Evolutionary conservation across 2,888 invertebrate species (phyloP), one percentile per base, ranked within the genome.

Genomic region (Ditylenchus weischeri): DNA sequence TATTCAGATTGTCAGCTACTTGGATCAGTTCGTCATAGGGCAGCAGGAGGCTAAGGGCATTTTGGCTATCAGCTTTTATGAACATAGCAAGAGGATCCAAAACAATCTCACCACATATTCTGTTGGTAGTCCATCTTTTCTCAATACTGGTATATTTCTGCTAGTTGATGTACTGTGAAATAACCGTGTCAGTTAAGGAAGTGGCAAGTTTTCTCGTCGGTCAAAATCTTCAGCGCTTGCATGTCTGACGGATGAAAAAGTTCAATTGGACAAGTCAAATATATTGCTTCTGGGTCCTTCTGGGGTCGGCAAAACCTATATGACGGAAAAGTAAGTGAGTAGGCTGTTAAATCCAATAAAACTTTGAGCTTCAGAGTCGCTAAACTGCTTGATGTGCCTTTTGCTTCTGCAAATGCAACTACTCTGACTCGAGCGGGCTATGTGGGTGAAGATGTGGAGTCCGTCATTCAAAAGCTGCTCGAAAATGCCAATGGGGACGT

Each of bases 381-480:
- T 13, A 95, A 98, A 86, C 95, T 95, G 84, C 87, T 98, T 79
- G 96, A 98, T 85, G 96, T 98, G 72, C 98, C 98, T 66, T 96
- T 96, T 86, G 95, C 95, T 47, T 94, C 95, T 83, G 95, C 95
- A 86, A 96, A 98, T 87, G 95, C 95, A 85, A 93, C 93, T 38
- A 93, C 93, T n/a, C 86, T 93, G 50, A 93, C 93, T n/a, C 96
- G 96, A 84, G 96, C 98, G 10, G 98, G 98, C n/a, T 96, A 98
- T 85, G 98, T 98, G 84, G 95, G 98, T 80, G 96, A 98, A 85
- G 79, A 79, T 64, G 79, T 75, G 18, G 79, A 79, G 48, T 73
- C 72, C 57, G 76, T 79, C 35, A 93, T 93, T 83, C 94, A 96
- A 86, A 93, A 76, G 68, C 66, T 77, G 51, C 63, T 77, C 23